A percentile compares a stretch with the other conserved stretches of the same genome.
Conservation (phyloP, 2,113 vertebrate species). For the Ancistrus triradiatus region DNA sequence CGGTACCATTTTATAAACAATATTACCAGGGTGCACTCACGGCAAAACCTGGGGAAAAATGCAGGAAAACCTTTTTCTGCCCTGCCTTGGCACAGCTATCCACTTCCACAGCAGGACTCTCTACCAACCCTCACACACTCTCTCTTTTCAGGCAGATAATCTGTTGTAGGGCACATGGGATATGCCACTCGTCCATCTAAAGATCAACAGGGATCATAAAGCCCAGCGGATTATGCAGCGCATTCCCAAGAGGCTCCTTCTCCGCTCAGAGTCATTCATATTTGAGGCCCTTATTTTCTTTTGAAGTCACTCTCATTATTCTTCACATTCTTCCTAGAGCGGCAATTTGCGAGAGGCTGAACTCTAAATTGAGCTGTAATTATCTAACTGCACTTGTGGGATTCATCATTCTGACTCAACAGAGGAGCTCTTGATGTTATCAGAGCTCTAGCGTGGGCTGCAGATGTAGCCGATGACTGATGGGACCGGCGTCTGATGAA, state of each 20-base stretch:
- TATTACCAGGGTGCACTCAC: too few relatives aligned
- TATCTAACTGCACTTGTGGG: slow-evolving; percentile 59
- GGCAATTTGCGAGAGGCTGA: slow-evolving; percentile 49
- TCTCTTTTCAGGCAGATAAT: slow-evolving; percentile 18
- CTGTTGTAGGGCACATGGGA: slow-evolving; percentile 1
- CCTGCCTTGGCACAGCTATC: slow-evolving; percentile 5
- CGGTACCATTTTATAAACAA: too few relatives aligned
- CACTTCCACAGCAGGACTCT: slow-evolving; percentile 11
- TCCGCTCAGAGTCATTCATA: slow-evolving; percentile 34
- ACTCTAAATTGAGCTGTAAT: slow-evolving; percentile 59
- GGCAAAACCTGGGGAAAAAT: too few relatives aligned
- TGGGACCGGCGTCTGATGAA: slow-evolving; percentile 46
- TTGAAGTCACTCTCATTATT: slow-evolving; percentile 49
- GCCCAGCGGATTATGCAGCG: not conserved
- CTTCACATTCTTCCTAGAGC: slow-evolving; percentile 40
- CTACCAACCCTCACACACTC: slow-evolving; percentile 4
- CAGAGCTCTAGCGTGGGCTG: slow-evolving; percentile 49
- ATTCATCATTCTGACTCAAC: slow-evolving; percentile 67
- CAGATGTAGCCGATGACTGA: slow-evolving; percentile 53
- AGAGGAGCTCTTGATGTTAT: slow-evolving; percentile 41
- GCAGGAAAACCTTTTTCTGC: too few relatives aligned
- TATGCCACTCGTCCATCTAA: not conserved
- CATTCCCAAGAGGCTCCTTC: slow-evolving; percentile 1
- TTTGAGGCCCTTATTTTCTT: slow-evolving; percentile 38
- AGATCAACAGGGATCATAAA: not conserved